phyloP scores from a whole-genome alignment of 2,888 invertebrate genomes.

The Tromatobia lineatoria region DNA sequence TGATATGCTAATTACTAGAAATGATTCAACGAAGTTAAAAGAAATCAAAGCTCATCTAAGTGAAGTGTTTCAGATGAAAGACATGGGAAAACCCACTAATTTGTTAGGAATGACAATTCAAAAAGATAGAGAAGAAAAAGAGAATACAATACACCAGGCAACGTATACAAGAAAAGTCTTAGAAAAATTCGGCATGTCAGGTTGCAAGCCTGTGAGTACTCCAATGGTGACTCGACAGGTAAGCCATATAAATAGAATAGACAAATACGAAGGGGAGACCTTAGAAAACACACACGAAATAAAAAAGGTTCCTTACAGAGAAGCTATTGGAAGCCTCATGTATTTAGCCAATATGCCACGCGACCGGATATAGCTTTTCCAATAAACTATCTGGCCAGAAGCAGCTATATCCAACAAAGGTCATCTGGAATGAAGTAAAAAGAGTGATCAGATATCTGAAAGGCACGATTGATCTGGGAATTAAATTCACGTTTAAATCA shows the following conservation, averaged over 20 bases:
- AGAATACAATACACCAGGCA: slow-evolving; percentile 19
- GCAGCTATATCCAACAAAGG: no score
- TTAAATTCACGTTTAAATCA: no score
- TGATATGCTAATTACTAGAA: slow-evolving; percentile 65
- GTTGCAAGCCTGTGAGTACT: slow-evolving; percentile 25
- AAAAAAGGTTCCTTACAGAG: background rate
- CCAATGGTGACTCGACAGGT: slow-evolving; percentile 67
- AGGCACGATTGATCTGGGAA: no score
- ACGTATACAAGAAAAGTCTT: slow-evolving; percentile 23
- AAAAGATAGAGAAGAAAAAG: slow-evolving; percentile 35
- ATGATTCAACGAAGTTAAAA: slow-evolving; percentile 58
- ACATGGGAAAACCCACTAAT: slow-evolving; percentile 66
- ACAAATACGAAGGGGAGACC: background rate
- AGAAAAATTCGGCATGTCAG: slow-evolving; percentile 26
- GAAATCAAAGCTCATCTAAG: slow-evolving; percentile 60
- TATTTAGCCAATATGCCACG: background rate
- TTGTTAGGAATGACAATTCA: slow-evolving; percentile 56
- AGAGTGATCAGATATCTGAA: no score
- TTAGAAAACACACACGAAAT: background rate
- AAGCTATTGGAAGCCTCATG: background rate
- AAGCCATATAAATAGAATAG: slow-evolving; percentile 32
- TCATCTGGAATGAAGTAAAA: no score
- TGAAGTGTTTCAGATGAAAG: slow-evolving; percentile 65
- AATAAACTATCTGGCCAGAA: background rate
- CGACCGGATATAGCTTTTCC: background rate